Evolutionary conservation across 2,113 vertebrate species (phyloP).

Genomic region (Gallinago media): DNA sequence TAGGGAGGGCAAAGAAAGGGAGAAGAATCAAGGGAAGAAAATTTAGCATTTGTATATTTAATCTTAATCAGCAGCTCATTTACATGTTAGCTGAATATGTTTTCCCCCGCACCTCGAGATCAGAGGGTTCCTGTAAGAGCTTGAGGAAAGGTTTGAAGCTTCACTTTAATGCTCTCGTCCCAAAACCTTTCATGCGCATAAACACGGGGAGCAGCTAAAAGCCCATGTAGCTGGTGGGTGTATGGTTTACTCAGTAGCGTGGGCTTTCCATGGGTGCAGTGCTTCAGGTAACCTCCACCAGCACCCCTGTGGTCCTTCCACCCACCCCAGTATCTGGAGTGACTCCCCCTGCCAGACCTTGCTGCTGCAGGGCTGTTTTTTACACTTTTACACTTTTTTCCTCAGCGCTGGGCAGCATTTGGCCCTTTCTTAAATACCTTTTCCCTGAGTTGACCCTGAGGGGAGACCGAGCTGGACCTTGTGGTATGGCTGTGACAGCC

Average conservation of each 20-base stretch:
- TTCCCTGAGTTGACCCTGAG: background rate
- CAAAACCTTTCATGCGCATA: background rate
- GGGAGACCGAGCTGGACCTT: background rate
- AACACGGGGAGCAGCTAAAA: background rate
- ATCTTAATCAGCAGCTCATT: background rate
- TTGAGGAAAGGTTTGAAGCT: background rate
- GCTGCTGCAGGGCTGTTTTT: accelerated
- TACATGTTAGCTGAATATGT: background rate
- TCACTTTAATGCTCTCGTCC: background rate
- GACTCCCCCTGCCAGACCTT: accelerated
- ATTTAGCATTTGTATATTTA: background rate
- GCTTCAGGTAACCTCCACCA: accelerated
- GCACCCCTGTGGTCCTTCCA: accelerated
- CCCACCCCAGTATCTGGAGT: background rate
- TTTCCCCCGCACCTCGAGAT: accelerated
- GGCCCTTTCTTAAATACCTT: accelerated
- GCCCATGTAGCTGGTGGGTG: accelerated
- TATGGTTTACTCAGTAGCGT: accelerated
- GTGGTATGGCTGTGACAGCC: background rate
- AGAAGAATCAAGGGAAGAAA: background rate
- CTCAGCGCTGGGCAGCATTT: background rate
- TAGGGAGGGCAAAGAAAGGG: background rate
- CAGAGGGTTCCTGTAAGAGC: background rate
- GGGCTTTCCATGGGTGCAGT: accelerated
- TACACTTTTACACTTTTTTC: background rate